Evolutionary conservation across 2,797 vertebrate species (phyloP).

Genomic region (Bryconaethiops microstoma): DNA sequence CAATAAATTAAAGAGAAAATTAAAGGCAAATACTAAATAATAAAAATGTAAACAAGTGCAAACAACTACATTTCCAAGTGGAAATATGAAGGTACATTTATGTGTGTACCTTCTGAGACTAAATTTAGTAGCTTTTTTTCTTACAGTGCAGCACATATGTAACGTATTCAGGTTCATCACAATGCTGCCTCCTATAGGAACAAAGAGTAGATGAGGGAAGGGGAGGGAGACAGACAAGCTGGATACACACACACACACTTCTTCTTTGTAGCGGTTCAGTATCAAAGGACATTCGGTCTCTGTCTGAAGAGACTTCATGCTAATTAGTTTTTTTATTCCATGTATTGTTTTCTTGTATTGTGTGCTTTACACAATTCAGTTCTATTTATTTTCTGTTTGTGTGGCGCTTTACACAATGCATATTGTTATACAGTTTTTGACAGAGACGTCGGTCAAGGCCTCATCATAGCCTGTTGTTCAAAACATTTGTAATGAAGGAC

Average conservation of each 20-base stretch:
- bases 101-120: no score
- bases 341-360: background rate
- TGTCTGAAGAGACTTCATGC: background rate
- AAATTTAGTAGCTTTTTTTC: background rate
- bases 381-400: background rate
- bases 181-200: conserved; percentile 12
- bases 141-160: background rate
- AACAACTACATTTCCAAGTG: no score
- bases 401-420: background rate
- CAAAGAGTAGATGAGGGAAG: background rate
- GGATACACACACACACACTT: background rate
- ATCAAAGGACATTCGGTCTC: background rate
- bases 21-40: no score
- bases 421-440: background rate
- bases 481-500: background rate
- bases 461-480: background rate
- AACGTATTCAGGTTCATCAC: background rate
- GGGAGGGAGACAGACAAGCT: background rate
- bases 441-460: background rate
- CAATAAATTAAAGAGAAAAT: no score
- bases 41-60: no score
- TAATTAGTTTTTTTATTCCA: background rate
- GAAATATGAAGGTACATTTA: no score
- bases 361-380: background rate
- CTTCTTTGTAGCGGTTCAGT: background rate